Percentiles rank a stretch among this genome's conserved stretches.
Conservation (phyloP, 1,140 invertebrate species). For the Nebria ingens region DNA sequence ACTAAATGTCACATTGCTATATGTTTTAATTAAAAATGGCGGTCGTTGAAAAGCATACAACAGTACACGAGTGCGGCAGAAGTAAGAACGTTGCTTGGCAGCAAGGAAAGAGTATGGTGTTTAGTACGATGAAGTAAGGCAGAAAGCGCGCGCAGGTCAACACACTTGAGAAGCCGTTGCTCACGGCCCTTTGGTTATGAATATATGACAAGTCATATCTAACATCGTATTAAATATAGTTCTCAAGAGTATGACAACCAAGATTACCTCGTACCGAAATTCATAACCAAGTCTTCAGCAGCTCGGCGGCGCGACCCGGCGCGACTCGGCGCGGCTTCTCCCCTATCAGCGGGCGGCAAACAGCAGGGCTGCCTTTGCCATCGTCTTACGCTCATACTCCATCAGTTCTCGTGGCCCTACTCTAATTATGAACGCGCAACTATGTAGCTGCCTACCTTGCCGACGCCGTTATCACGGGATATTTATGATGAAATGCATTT, state of each 20-base stretch:
- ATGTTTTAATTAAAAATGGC: slow-evolving; percentile 8
- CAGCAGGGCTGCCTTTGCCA: not conserved
- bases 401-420: not conserved
- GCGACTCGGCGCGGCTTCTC: too few species aligned
- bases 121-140: not conserved
- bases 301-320: too few species aligned
- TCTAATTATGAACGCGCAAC: not conserved
- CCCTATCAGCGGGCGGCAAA: too few species aligned
- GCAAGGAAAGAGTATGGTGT: not conserved
- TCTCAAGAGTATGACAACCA: slow-evolving; percentile 8
- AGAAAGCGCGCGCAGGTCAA: not conserved
- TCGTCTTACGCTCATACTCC: not conserved
- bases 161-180: slow-evolving; percentile 4
- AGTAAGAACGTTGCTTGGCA: not conserved
- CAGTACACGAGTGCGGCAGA: not conserved
- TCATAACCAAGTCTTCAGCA: not conserved
- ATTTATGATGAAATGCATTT: not conserved
- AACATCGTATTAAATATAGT: slow-evolving; percentile 8
- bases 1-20: not conserved
- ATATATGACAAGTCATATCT: slow-evolving; percentile 9
- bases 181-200: slow-evolving; percentile 5
- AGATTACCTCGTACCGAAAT: slow-evolving; percentile 5
- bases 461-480: not conserved
- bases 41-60: not conserved
- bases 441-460: not conserved